These are phyloP conservation scores for Falco novaeseelandiae DNA, from an alignment of 2,797 vertebrate species.

Conservation along the genomic window DNA sequence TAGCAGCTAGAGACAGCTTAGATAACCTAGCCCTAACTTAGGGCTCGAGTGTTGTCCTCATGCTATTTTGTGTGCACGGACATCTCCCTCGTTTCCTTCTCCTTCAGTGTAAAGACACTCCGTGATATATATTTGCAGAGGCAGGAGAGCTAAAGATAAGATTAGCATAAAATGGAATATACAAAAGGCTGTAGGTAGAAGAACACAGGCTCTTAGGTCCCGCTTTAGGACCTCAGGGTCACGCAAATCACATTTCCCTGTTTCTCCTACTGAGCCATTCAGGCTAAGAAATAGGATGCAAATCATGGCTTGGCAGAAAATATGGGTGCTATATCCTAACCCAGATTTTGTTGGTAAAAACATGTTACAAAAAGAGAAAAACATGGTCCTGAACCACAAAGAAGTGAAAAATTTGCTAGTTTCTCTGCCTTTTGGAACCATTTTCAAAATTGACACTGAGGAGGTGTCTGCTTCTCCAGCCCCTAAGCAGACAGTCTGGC, in stretches of 20 bases:
- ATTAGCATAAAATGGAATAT: background rate
- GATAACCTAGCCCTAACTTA: background rate
- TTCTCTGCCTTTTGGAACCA: background rate
- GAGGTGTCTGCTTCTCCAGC: background rate
- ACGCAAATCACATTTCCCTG: background rate
- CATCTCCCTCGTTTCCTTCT: background rate
- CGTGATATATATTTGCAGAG: background rate
- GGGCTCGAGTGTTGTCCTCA: background rate
- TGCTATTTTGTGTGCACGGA: background rate
- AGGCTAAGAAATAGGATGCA: slow-evolving; percentile 11
- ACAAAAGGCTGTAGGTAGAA: background rate
- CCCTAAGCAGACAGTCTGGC: background rate
- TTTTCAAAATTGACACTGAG: background rate
- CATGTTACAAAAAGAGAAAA: background rate
- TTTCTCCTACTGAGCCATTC: background rate
- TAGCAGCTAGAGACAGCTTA: background rate
- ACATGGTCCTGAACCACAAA: background rate
- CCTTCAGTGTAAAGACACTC: background rate
- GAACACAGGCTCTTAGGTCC: background rate
- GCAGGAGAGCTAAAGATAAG: background rate
- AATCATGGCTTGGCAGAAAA: background rate
- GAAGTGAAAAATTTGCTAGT: background rate
- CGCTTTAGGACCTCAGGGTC: background rate
- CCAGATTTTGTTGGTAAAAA: background rate
- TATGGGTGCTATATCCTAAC: background rate